Evolutionary conservation across 2,797 vertebrate species (phyloP), one percentile per base, ranked within the genome.

Genomic region (Etheostoma nigrum): DNA sequence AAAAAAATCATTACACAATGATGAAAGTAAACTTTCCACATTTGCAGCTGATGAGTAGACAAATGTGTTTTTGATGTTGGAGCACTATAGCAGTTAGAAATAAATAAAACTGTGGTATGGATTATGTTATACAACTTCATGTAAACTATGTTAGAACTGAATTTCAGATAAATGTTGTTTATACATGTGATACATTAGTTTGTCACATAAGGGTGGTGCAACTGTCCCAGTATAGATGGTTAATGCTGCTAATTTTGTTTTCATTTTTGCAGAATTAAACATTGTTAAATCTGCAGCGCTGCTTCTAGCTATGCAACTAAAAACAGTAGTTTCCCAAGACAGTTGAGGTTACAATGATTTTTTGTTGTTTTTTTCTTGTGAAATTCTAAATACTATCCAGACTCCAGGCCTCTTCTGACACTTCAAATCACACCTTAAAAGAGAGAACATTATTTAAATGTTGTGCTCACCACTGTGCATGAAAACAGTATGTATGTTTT

Each of bases 101-200:
- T 30, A 48, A 65, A 45, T 76, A 27, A 13, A 52, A 1, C 23
- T 16, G 10, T 53, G 3, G 45, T 45, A 59, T 45, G 16, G 36
- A 68, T 30, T 60, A 40, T 55, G 16, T 23, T 60, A 8, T 19
- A 14, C 2, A 6, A 55, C 33, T 55, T 25, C 23, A 61, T 52
- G 5, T 55, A 6, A 78, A 27, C 14, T 51, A 15, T 6, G 27
- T 70, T 53, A 25, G 0, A 9, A 51, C 2, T 6, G 2, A 53
- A 45, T 78, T 59, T 61, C 8, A 67, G 13, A 45, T 9, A 47
- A 66, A 1, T 3, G 14, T 21, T 69, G 21, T 19, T 73, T 21
- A 25, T 49, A 15, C 3, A 74, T 19, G 2, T 54, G 40, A 14
- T 60, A n/a, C 15, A 40, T 44, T 59, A 57, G 54, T 48, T 45